Conservation (phyloP, 2,113 vertebrate species). For the Python bivittatus region DNA sequence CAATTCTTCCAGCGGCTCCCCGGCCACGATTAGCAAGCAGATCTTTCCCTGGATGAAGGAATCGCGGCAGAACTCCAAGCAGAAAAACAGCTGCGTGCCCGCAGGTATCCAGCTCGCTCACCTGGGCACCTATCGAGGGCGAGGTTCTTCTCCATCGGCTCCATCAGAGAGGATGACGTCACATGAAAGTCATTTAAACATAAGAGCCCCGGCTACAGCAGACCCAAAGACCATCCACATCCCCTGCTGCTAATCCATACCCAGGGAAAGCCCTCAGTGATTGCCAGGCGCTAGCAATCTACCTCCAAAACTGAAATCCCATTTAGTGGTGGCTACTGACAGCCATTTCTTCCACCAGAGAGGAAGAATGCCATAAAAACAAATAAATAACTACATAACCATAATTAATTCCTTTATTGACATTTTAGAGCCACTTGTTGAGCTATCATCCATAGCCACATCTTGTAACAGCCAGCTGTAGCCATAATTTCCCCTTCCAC, state of each 20-base stretch:
- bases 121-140: neutral
- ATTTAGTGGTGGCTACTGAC: neutral
- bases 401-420: neutral
- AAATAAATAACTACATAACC: neutral
- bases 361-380: neutral
- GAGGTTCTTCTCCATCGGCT: neutral
- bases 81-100: conserved; percentile 88
- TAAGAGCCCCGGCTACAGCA: neutral
- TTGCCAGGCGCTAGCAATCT: neutral
- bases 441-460: neutral
- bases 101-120: conserved; percentile 80
- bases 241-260: neutral
- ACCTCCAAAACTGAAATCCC: neutral
- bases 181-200: neutral
- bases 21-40: conserved; percentile 92
- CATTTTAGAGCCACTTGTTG: neutral
- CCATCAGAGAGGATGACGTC: neutral
- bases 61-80: conserved; percentile 92
- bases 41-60: conserved; percentile 99
- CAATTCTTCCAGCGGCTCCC: conserved; percentile 73
- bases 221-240: neutral
- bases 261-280: neutral
- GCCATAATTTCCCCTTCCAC: neutral
- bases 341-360: neutral
- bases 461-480: neutral